These are phyloP conservation scores for Apostichopus leukothele DNA, from an alignment of 53 echinoderm and acorn worm genomes.

Conservation along the genomic window DNA sequence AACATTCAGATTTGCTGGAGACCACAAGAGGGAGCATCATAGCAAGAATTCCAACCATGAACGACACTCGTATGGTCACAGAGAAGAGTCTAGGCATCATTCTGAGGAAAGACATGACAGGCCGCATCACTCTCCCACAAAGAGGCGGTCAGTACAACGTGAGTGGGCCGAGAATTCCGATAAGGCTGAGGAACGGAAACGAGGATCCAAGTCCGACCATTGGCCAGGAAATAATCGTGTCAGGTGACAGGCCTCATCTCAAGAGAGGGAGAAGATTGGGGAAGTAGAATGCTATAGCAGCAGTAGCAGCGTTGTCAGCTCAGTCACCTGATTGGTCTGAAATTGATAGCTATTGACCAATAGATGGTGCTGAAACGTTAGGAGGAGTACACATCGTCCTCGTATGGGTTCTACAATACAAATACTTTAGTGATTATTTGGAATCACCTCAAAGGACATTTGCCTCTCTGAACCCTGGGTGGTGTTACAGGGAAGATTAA, in stretches of 20 bases:
- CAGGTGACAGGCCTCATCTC: conserved; percentile 35
- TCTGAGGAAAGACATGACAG: conserved; percentile 19
- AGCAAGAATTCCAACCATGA: conserved; percentile 58
- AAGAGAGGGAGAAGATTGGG: not conserved
- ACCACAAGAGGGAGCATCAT: conserved; percentile 66
- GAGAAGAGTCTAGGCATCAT: conserved; percentile 48
- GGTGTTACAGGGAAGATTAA: too few relatives aligned
- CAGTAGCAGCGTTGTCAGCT: not conserved
- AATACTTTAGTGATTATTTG: too few relatives aligned
- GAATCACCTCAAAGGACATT: too few relatives aligned
- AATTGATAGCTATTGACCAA: not conserved
- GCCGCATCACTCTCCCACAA: conserved; percentile 35
- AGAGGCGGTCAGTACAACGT: conserved; percentile 28
- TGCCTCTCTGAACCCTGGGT: too few relatives aligned
- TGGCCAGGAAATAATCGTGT: conserved; percentile 33
- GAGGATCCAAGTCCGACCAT: conserved; percentile 33
- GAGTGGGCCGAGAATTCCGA: conserved; percentile 37
- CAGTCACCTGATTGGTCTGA: not conserved
- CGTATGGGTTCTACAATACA: too few relatives aligned
- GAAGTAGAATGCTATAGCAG: not conserved
- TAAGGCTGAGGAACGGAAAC: conserved; percentile 28
- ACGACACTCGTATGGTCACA: conserved; percentile 57
- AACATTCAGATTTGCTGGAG: conserved; percentile 58
- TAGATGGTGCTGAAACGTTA: too few relatives aligned
- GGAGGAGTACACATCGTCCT: too few relatives aligned